Evolutionary conservation across 2,113 vertebrate genomes (phyloP), one percentile per base, ranked within the genome.

Genomic region (Archilochus colubris): DNA sequence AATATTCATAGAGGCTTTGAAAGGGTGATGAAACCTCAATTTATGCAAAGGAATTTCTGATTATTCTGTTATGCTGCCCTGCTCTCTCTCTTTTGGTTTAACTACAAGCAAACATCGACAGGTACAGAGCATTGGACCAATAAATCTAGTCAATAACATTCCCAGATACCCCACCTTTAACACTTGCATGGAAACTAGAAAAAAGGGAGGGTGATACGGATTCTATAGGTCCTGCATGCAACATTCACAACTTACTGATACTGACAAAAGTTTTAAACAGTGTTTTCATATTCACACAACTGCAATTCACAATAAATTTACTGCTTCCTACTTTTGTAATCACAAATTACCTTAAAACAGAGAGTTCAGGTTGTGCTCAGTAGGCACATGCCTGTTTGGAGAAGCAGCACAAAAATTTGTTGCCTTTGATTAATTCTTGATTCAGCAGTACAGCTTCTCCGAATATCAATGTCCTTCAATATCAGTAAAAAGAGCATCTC

Each of bases 121-220:
- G 12, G 5, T n/a, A 50, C 17, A 91, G 59, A 77, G 57, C 78
- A 95, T 69, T 93, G 38, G 58, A 79, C 81, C 73, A 91, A 80
- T 66, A 66, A 81, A 81, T 85, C 23, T 46, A 88, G 66, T 72
- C 92, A 93, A 89, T 86, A 94, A 91, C 96, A 89, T 74, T 94
- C 74, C 73, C 88, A 91, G 81, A 75, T 69, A 66, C 3, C 12
- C 36, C 72, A 83, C 31, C 33, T 93, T 55, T 44, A 93, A 94
- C 54, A 73, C 33, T 67, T 80, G n/a, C 40, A 44, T 93, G 48
- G 57, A 53, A 95, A 86, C 43, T 27, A 76, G 55, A 87, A 93
- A 64, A 89, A 93, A 94, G 66, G 96, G 86, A 93, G 33, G 36
- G 31, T 95, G 77, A 38, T 75, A 84, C 24, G 28, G 28, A 33